A percentile compares a stretch with the other conserved stretches of the same genome.
These are phyloP conservation scores for Amphipyra berbera DNA, from an alignment of 2,888 invertebrate genomes.

Conservation along the genomic window DNA sequence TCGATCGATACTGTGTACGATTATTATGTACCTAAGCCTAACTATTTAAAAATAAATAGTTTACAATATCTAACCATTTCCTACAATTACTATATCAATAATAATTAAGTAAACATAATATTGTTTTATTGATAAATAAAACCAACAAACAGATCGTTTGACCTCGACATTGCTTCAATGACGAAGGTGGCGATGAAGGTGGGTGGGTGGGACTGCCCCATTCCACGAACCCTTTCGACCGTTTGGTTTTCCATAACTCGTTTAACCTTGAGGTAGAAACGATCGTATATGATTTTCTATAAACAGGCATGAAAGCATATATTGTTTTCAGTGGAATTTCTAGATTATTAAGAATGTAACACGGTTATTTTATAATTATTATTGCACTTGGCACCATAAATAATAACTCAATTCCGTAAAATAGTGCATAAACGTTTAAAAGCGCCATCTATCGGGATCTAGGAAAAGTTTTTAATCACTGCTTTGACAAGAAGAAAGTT, in stretches of 20 bases:
- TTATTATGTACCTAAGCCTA: not conserved
- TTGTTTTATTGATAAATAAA: conserved; percentile 2
- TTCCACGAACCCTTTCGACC: conserved; percentile 9
- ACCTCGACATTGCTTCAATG: conserved; percentile 18
- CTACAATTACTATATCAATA: not conserved
- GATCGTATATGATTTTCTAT: not conserved
- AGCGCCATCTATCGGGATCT: conserved; percentile 55
- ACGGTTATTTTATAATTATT: not conserved
- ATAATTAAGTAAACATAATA: conserved; percentile 3
- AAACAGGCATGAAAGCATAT: no score
- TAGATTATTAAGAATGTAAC: conserved; percentile 1
- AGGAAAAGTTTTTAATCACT: conserved; percentile 19
- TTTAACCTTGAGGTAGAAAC: conserved; percentile 22
- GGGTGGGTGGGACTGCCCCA: conserved; percentile 5
- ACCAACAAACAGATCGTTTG: conserved; percentile 9
- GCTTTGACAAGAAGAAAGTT: conserved; percentile 21
- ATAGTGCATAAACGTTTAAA: not conserved
- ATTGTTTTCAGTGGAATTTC: not conserved
- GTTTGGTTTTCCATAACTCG: conserved; percentile 22
- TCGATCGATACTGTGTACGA: conserved; percentile 17
- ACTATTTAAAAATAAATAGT: not conserved
- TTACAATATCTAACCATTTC: not conserved
- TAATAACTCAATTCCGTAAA: not conserved
- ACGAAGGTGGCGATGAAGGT: conserved; percentile 11
- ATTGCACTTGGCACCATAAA: not conserved